Evolutionary conservation across 2,888 invertebrate genomes (phyloP), one percentile per base, ranked within the genome.

Genomic region (Galerucella nymphaeae): DNA sequence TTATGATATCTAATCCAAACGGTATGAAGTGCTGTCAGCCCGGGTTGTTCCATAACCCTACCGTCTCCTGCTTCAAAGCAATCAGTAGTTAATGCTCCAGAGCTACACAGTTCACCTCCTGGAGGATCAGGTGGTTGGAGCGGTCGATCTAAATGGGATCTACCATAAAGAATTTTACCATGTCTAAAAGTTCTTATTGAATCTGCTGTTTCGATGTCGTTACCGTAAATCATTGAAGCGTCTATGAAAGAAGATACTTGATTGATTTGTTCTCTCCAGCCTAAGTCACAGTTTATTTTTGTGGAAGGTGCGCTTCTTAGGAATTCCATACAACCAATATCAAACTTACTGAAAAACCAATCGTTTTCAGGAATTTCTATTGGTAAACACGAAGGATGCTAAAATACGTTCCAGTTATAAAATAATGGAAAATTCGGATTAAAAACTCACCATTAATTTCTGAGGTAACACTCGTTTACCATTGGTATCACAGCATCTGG

Each of bases 311-410:
- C 93, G 11, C 95, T 95, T 0, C 96, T 89, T 20, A 94, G 89
- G 83, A 96, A 96, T 87, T 96, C 95, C 83, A 96, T 86, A 81
- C 96, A 96, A 1, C 90, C 88, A 1, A 94, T 90, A 0, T 93
- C 93, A 30, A 92, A 89, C 0, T 90, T 90, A 0, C 91, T 90
- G 81, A 93, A 90, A 87, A 94, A 94, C 13, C 91, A 90, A 85
- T 96, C 96, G 30, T 90, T 89, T 0, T 87, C 82, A 0, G 93
- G 91, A 0, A 96, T 93, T 66, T 90, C 87, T 78, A 96, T 96
- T 0, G 96, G 94, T 79, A 95, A 87, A 84, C 96, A 96, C 82
- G 95, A 94, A 0, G 96, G 96, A 86, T 96, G 96, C 90, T 93
- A 87, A 69, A 87, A 87, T 53, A 62, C 3, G 23, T 53, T 66